A percentile compares a stretch with the other conserved stretches of the same genome.
These are phyloP conservation scores for Propithecus coquereli DNA, from an alignment of 2,113 vertebrate species.

Conservation along the genomic window DNA sequence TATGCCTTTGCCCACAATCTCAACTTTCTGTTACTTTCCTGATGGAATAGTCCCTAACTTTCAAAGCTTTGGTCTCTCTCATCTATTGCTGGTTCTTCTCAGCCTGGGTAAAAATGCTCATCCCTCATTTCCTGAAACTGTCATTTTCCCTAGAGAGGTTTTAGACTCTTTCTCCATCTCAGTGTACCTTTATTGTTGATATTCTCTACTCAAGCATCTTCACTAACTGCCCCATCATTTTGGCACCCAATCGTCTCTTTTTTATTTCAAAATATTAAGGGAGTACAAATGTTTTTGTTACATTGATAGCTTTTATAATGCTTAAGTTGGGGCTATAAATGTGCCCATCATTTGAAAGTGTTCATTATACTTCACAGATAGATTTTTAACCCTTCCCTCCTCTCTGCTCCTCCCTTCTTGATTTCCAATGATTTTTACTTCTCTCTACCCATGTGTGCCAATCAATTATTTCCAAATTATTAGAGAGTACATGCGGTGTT, in stretches of 20 bases:
- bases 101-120: background rate
- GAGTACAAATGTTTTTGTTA: too few relatives aligned
- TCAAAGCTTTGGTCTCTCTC: background rate
- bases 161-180: background rate
- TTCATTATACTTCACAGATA: too few relatives aligned
- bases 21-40: background rate
- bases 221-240: background rate
- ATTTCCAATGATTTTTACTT: too few relatives aligned
- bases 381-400: too few relatives aligned
- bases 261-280: too few relatives aligned
- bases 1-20: background rate
- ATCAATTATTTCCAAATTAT: too few relatives aligned
- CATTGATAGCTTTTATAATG: too few relatives aligned
- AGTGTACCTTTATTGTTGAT: background rate
- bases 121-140: background rate
- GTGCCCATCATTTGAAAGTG: too few relatives aligned
- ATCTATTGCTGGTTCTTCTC: background rate
- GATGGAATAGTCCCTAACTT: background rate
- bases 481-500: too few relatives aligned
- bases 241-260: background rate
- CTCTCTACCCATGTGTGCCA: too few relatives aligned
- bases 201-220: background rate
- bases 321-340: too few relatives aligned
- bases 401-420: too few relatives aligned
- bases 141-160: background rate